Conservation (phyloP, 2,797 vertebrate species). For the Hippopotamyrus pictus region DNA sequence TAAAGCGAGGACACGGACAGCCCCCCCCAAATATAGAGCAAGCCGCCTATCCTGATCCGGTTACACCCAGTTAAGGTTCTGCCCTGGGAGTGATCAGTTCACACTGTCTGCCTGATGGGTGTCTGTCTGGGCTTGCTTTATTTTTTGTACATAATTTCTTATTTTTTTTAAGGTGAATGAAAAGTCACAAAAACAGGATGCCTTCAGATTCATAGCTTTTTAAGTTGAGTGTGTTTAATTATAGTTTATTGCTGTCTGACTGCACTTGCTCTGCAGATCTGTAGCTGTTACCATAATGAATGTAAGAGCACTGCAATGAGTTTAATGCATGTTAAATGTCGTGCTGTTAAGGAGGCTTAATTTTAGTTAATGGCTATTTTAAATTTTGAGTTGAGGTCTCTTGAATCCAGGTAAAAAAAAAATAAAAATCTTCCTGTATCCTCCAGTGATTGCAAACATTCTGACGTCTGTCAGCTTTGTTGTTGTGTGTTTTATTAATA, state of each 20-base stretch:
- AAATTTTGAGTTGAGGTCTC: neutral
- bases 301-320: neutral
- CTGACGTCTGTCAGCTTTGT: neutral
- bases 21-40: constrained; percentile 46
- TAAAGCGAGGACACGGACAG: constrained; percentile 45
- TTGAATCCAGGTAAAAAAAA: neutral
- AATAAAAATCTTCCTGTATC: neutral
- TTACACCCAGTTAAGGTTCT: constrained; percentile 28
- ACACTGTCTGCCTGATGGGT: constrained; percentile 5
- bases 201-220: neutral
- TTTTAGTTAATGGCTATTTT: neutral
- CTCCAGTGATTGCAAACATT: neutral
- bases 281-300: neutral
- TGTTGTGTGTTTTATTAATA: neutral
- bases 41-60: constrained; percentile 39
- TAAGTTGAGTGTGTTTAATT: neutral
- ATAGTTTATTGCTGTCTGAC: neutral
- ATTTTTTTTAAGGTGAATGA: neutral
- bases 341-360: neutral
- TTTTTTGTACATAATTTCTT: neutral
- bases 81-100: neutral
- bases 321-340: neutral
- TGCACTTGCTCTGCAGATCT: neutral
- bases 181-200: neutral
- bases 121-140: neutral